These are phyloP conservation scores for Hipposideros armiger DNA, from an alignment of 2,113 vertebrate species.

Conservation along the genomic window DNA sequence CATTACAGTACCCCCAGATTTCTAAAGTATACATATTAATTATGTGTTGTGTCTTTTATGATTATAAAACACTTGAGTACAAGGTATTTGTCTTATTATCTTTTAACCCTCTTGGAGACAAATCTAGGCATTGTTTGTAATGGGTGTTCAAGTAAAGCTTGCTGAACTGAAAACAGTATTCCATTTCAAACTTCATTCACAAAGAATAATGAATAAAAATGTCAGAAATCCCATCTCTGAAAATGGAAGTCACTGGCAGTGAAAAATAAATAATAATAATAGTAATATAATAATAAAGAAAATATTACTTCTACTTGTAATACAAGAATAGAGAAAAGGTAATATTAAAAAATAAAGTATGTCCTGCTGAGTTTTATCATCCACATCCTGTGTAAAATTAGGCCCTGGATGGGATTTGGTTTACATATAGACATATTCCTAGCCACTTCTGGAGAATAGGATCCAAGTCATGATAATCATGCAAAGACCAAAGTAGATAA, in stretches of 20 bases:
- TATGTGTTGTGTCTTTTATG: background rate
- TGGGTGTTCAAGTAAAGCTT: background rate
- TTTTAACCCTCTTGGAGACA: conserved; percentile 19
- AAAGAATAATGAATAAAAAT: conserved; percentile 37
- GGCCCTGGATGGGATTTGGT: background rate
- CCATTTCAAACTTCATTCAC: background rate
- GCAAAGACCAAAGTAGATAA: background rate
- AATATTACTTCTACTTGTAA: background rate
- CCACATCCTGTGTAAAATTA: background rate
- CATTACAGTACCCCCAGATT: background rate
- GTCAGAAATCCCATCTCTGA: background rate
- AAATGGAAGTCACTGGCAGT: background rate
- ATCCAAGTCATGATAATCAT: background rate
- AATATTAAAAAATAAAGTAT: background rate
- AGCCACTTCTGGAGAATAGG: background rate
- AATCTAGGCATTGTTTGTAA: background rate
- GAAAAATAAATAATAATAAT: background rate
- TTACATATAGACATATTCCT: background rate
- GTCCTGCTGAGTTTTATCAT: background rate
- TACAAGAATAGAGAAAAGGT: background rate
- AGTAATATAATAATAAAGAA: background rate
- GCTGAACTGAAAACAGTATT: background rate
- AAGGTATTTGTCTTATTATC: background rate
- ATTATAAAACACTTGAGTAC: background rate
- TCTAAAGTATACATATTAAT: background rate